Evolutionary conservation across 2,797 vertebrate species (phyloP), one percentile per base, ranked within the genome.

Genomic region (Rhadinocentrus ornatus): DNA sequence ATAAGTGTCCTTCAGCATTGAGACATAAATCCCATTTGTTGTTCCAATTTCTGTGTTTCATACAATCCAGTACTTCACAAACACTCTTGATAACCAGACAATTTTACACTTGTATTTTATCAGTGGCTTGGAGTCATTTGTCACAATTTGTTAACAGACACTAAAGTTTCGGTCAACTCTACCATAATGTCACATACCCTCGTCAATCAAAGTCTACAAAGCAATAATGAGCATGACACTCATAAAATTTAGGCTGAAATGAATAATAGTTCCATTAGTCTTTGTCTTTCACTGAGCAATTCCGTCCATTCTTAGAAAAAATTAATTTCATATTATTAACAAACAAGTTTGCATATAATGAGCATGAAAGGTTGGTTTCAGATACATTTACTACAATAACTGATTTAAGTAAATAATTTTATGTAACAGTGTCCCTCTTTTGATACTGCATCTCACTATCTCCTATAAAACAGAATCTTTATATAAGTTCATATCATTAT

Each of bases 51-150:
- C n/a, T 10, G 26, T 24, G 48, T 16, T 16, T 35, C 27, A 11
- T 13, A 67, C 20, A 31, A 27, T 13, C 3, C 22, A 70, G 58
- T 44, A 29, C 13, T 52, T 54, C 59, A 27, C n/a, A 46, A 63
- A 59, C 31, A 32, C 16, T 27, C 3, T 46, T 69, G 35, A 60
- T 48, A 48, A 35, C 18, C 16, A 41, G 20, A 32, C 10, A 24
- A 27, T 27, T 4, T 15, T 15, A 62, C 9, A 39, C 55, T 56
- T 56, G 11, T 18, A 35, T 63, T 56, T 34, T 7, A 62, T 31
- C 35, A 37, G 20, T n/a, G 29, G 29, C n/a, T 8, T 32, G 31
- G 46, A 34, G 12, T 50, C n/a, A 35, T 52, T 35, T 35, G 22
- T 35, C 31, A 3, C 31, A 41, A 7, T 18, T n/a, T 3, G 34